phyloP scores from a whole-genome alignment of 2,113 vertebrate genomes.

The Axis porcinus region DNA sequence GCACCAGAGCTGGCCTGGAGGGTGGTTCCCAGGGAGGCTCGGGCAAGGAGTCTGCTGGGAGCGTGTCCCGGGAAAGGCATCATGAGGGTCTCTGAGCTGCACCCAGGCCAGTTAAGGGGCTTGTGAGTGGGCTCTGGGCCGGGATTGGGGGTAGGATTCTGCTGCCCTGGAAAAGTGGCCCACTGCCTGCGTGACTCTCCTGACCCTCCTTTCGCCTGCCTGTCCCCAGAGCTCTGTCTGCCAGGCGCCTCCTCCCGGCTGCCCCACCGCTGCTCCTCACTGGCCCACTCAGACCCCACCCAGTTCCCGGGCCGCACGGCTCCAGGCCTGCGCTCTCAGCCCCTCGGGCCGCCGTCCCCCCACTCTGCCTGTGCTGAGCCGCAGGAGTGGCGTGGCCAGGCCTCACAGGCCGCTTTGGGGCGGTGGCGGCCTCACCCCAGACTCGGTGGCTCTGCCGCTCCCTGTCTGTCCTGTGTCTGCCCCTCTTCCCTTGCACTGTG shows the following conservation, averaged over 20 bases:
- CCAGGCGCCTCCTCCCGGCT: not conserved
- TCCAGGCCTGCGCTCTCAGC: not conserved
- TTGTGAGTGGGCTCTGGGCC: not conserved
- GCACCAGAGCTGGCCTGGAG: not conserved
- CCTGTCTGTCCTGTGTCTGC: not conserved
- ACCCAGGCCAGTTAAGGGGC: not conserved
- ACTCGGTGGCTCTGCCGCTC: not conserved
- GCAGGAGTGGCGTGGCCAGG: not conserved
- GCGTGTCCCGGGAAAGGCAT: not conserved
- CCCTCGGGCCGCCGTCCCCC: not conserved
- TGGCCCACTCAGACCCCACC: not conserved
- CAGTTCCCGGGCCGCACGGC: not conserved
- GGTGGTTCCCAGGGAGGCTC: not conserved
- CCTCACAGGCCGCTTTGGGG: not conserved
- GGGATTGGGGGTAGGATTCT: not conserved
- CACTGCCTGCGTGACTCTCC: not conserved
- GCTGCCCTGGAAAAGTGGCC: not conserved
- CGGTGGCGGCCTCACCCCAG: not conserved
- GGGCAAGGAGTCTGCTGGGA: not conserved
- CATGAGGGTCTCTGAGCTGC: not conserved
- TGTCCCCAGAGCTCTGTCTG: not conserved
- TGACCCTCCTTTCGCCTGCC: not conserved
- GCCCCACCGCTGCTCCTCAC: not conserved
- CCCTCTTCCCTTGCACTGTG: not conserved
- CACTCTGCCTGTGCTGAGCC: rapidly evolving